Conservation (phyloP, 2,888 invertebrate species). For the Epistrophella euchroma region DNA sequence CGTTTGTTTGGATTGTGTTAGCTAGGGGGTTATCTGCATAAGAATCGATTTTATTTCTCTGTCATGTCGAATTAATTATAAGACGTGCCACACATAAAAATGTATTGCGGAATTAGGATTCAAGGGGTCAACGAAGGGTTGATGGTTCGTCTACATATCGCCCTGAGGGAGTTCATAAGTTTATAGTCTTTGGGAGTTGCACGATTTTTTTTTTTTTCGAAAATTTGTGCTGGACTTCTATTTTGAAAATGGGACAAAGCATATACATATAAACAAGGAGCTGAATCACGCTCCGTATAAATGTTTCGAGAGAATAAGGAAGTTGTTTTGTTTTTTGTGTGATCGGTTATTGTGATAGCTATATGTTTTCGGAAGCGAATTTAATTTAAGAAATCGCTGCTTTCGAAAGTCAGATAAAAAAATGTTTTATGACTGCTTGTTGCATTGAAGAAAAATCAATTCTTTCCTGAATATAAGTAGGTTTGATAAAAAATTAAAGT, state of each 20-base stretch:
- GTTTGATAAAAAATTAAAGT: too few species aligned
- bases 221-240: constrained; percentile 40
- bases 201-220: constrained; percentile 50
- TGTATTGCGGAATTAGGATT: constrained; percentile 26
- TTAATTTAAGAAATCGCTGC: neutral
- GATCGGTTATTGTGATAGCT: neutral
- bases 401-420: neutral
- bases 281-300: constrained; percentile 39
- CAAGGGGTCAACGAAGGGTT: constrained; percentile 46
- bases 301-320: constrained; percentile 38
- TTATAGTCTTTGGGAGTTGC: constrained; percentile 20
- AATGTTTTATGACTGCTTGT: too few species aligned
- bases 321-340: constrained; percentile 13
- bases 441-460: too few species aligned
- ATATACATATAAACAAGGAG: constrained; percentile 11
- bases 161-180: constrained; percentile 16
- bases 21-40: constrained; percentile 43
- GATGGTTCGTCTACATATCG: neutral
- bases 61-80: constrained; percentile 73
- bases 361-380: constrained; percentile 19
- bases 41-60: constrained; percentile 62
- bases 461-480: too few species aligned
- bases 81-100: constrained; percentile 61
- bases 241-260: constrained; percentile 47
- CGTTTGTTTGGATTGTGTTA: constrained; percentile 65